These are phyloP conservation scores for Euura saliciscinereae DNA, from an alignment of 1,140 invertebrate species.

Conservation along the genomic window DNA sequence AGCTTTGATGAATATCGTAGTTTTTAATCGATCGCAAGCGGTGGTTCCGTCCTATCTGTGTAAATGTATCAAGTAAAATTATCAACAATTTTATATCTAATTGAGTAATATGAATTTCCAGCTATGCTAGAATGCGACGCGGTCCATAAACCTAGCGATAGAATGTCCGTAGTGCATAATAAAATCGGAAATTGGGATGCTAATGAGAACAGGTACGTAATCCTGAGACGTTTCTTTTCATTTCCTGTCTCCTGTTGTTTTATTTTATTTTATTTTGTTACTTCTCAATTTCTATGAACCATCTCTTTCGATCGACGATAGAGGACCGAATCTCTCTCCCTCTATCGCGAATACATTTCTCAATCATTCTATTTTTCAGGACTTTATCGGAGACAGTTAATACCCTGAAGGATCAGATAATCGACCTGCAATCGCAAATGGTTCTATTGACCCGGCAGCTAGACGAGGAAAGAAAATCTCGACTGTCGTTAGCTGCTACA, in stretches of 20 bases:
- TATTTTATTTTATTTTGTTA: too few species aligned
- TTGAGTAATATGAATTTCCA: constrained; percentile 43
- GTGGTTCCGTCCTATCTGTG: neutral
- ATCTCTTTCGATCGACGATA: neutral
- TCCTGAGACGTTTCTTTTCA: neutral
- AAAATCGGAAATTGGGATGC: constrained; percentile 51
- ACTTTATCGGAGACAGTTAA: constrained; percentile 74
- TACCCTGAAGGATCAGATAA: constrained; percentile 69
- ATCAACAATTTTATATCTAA: too few species aligned
- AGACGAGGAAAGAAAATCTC: constrained; percentile 58
- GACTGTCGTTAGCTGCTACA: constrained; percentile 54
- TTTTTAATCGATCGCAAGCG: neutral
- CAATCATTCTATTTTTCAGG: constrained; percentile 52
- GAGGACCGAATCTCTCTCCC: neutral
- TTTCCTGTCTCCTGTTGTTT: neutral
- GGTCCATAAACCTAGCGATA: constrained; percentile 52
- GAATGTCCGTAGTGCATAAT: constrained; percentile 49
- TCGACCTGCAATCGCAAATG: constrained; percentile 63
- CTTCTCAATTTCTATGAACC: neutral
- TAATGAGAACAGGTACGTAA: constrained; percentile 47
- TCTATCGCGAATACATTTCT: too few species aligned
- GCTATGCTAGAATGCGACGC: constrained; percentile 54
- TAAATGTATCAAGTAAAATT: neutral
- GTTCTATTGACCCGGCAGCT: constrained; percentile 54
- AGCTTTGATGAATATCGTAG: neutral